Percentiles rank a stretch among this genome's conserved stretches.
Conservation (phyloP, 2,888 invertebrate species). For the Chrysodeixis includens region DNA sequence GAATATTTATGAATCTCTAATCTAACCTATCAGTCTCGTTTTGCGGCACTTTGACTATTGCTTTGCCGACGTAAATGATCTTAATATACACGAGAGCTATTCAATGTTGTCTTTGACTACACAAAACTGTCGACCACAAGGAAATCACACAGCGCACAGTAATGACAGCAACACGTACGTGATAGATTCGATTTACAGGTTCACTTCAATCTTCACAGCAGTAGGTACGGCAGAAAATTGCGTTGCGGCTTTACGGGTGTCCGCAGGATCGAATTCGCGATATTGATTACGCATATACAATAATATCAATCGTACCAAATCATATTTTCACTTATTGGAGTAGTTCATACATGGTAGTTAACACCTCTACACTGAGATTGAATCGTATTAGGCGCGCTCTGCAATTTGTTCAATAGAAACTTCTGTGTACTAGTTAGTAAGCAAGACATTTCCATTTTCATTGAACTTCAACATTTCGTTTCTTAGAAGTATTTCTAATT, state of each 20-base stretch:
- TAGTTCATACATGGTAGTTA: constrained; percentile 59
- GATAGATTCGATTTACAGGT: constrained; percentile 87
- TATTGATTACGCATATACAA: constrained; percentile 46
- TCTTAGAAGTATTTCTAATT: neutral
- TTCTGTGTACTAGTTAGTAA: constrained; percentile 56
- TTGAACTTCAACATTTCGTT: constrained; percentile 20
- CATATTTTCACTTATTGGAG: constrained; percentile 65
- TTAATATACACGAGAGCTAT: constrained; percentile 11
- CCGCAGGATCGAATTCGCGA: constrained; percentile 67
- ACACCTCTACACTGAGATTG: constrained; percentile 59
- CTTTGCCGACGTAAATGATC: constrained; percentile 18
- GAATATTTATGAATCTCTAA: constrained; percentile 38
- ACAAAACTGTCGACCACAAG: constrained; percentile 79
- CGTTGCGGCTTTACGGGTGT: constrained; percentile 82
- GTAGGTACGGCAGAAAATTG: constrained; percentile 79
- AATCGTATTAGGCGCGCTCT: constrained; percentile 58
- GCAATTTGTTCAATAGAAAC: constrained; percentile 57
- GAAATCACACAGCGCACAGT: constrained; percentile 75
- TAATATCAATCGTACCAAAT: constrained; percentile 54
- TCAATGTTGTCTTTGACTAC: constrained; percentile 49
- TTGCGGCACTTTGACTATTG: constrained; percentile 17
- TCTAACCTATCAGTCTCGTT: constrained; percentile 40
- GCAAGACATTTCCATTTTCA: constrained; percentile 58
- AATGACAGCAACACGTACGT: constrained; percentile 82
- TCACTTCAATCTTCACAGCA: constrained; percentile 80